These are phyloP conservation scores for Chloebia gouldiae DNA, from an alignment of 2,113 vertebrate genomes.

Conservation along the genomic window DNA sequence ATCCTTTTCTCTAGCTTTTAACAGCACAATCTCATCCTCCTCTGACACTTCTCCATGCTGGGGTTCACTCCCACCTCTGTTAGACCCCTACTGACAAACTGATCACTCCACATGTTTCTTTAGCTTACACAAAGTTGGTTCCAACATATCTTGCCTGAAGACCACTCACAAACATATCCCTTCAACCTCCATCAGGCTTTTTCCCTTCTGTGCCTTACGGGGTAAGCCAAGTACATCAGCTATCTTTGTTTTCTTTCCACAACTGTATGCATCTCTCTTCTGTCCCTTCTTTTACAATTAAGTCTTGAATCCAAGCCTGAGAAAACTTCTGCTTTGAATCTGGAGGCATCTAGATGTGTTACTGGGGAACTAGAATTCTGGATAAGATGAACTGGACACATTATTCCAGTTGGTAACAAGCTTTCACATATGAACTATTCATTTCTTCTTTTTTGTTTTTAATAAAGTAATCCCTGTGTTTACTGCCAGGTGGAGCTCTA, in stretches of 20 bases:
- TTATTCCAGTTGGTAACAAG: neutral
- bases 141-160: neutral
- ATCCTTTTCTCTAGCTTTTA: neutral
- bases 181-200: neutral
- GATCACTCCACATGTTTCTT: neutral
- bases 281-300: neutral
- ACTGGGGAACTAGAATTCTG: neutral
- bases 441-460: neutral
- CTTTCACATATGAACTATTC: neutral
- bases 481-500: slow-evolving; percentile 58
- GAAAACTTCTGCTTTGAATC: neutral
- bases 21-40: neutral
- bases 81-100: neutral
- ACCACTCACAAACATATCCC: neutral
- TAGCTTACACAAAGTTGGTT: neutral
- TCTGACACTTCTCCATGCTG: neutral
- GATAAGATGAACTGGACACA: neutral
- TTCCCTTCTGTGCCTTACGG: fast-evolving
- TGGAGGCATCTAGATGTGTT: neutral
- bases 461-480: neutral
- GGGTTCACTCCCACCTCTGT: neutral
- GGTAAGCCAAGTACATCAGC: neutral
- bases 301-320: neutral
- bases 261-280: neutral
- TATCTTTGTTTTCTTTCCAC: neutral